These are phyloP conservation scores for Neoarius graeffei DNA, from an alignment of 2,113 vertebrate genomes.

Conservation along the genomic window DNA sequence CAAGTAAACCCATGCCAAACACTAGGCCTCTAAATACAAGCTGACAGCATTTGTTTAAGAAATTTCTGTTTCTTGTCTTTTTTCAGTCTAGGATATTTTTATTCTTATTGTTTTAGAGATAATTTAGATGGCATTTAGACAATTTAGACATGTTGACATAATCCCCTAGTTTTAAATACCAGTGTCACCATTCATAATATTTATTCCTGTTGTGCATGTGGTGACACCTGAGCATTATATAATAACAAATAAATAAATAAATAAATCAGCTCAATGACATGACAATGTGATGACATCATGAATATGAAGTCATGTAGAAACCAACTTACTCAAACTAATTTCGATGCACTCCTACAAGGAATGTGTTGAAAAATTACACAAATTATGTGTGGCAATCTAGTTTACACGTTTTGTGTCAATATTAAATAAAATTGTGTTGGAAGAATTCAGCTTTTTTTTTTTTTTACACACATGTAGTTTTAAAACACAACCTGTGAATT, in stretches of 20 bases:
- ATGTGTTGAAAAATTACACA: too few relatives aligned
- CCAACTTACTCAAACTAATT: not conserved
- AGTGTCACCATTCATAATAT: not conserved
- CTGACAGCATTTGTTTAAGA: too few relatives aligned
- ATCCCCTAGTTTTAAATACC: not conserved
- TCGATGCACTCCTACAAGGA: too few relatives aligned
- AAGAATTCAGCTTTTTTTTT: too few relatives aligned
- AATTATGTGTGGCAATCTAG: too few relatives aligned
- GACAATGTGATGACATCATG: not conserved
- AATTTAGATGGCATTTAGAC: not conserved
- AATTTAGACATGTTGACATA: not conserved
- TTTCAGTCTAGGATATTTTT: not conserved
- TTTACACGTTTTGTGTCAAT: too few relatives aligned
- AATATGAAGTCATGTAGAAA: not conserved
- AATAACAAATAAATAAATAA: not conserved
- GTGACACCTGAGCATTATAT: not conserved
- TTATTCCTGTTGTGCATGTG: not conserved
- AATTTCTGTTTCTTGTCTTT: too few relatives aligned
- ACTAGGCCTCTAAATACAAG: too few relatives aligned
- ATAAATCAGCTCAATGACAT: not conserved
- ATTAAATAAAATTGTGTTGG: too few relatives aligned
- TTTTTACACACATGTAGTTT: too few relatives aligned
- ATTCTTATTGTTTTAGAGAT: not conserved
- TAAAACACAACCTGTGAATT: too few relatives aligned
- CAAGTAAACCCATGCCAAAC: not conserved